Evolutionary conservation across 2,888 invertebrate genomes (phyloP).

Genomic region (Caenorhabditis sinica): DNA sequence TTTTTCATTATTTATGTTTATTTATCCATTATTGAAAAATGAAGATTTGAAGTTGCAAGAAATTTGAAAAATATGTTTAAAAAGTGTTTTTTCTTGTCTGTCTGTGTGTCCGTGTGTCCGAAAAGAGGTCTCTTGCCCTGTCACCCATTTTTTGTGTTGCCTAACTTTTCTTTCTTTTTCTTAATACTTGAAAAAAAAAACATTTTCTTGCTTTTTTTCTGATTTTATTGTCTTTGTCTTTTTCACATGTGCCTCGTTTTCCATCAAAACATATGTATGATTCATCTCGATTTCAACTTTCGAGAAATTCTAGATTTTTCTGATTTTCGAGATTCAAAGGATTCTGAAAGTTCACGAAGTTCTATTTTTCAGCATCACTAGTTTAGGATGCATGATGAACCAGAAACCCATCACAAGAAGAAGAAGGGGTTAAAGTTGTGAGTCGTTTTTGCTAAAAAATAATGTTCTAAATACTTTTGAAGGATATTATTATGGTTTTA

Average conservation of each 20-base stretch:
- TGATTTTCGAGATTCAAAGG: no score
- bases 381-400: conserved; percentile 62
- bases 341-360: no score
- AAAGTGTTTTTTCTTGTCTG: neutral
- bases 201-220: no score
- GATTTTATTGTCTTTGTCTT: no score
- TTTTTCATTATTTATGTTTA: no score
- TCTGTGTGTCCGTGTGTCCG: conserved; percentile 7
- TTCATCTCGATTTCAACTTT: no score
- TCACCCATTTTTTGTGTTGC: conserved; percentile 21
- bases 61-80: neutral
- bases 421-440: conserved; percentile 70
- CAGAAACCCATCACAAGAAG: conserved; percentile 53
- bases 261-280: no score
- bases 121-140: conserved; percentile 16
- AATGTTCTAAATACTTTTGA: neutral
- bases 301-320: no score
- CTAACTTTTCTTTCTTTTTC: neutral
- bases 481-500: no score
- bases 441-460: conserved; percentile 48
- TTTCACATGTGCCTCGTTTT: no score
- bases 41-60: neutral
- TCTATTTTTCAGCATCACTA: conserved; percentile 4
- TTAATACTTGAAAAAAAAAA: neutral
- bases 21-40: no score